A percentile compares a stretch with the other conserved stretches of the same genome.
Conservation (phyloP, 2,888 invertebrate genomes). For the Coelogynopora nodosa region DNA sequence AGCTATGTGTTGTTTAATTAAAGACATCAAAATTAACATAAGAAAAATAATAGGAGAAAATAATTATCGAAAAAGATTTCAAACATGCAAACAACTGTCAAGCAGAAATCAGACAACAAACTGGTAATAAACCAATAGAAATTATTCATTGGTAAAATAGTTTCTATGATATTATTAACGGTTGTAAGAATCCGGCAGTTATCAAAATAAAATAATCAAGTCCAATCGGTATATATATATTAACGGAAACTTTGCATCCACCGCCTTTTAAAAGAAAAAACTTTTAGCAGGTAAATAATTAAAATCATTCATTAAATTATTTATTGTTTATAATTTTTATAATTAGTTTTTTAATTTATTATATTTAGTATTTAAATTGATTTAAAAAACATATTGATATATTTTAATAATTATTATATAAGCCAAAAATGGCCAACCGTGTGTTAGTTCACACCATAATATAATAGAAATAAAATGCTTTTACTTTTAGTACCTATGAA, state of each 20-base stretch:
- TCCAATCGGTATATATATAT: neutral
- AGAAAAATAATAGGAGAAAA: neutral
- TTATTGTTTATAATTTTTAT: neutral
- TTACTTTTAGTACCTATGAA: neutral
- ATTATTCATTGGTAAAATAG: neutral
- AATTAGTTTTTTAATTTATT: neutral
- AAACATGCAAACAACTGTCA: neutral
- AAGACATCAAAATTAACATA: neutral
- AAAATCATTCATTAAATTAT: neutral
- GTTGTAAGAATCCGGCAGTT: neutral
- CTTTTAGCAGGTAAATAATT: neutral
- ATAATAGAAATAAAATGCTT: neutral
- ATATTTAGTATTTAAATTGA: neutral
- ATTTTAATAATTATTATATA: neutral
- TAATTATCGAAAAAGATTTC: neutral
- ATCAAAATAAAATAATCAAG: neutral
- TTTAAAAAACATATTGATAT: neutral
- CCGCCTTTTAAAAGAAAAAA: neutral
- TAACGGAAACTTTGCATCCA: neutral
- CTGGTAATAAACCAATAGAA: neutral
- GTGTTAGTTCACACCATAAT: neutral
- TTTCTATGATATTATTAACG: neutral
- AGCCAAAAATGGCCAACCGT: neutral
- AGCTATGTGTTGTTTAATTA: neutral
- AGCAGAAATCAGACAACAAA: neutral